A percentile compares a stretch with the other conserved stretches of the same genome.
Conservation (phyloP, 2,888 invertebrate species). For the Pandemis cinnamomeana region DNA sequence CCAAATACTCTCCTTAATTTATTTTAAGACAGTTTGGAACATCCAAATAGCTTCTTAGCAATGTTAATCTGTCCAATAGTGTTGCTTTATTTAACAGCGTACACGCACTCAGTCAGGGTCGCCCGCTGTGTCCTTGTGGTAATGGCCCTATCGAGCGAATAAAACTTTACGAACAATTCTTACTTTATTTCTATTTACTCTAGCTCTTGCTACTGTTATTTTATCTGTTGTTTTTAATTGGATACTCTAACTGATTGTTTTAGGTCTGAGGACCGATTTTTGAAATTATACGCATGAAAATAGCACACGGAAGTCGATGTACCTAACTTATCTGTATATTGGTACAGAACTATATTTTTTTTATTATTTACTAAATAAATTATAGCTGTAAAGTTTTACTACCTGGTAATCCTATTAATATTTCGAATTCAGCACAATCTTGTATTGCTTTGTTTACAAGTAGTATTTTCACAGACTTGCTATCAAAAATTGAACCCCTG, state of each 20-base stretch:
- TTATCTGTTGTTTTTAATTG: slow-evolving; percentile 6
- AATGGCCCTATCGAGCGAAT: slow-evolving; percentile 19
- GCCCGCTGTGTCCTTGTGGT: slow-evolving; percentile 11
- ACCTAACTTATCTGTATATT: no score
- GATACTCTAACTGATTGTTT: slow-evolving; percentile 1
- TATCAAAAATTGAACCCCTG: no score
- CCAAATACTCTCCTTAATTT: no score
- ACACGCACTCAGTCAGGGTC: background rate
- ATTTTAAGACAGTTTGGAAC: background rate
- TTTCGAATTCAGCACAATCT: no score
- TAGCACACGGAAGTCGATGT: no score
- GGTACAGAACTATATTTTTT: no score
- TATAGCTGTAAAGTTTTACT: no score
- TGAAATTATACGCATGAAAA: no score
- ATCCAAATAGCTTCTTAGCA: background rate
- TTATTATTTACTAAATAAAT: no score
- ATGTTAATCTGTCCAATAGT: slow-evolving; percentile 1
- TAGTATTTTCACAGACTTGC: no score
- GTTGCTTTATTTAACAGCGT: background rate
- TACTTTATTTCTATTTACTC: slow-evolving; percentile 28
- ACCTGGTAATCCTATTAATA: no score
- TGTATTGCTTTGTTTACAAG: no score
- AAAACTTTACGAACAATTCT: slow-evolving; percentile 11
- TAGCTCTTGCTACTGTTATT: background rate
- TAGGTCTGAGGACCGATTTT: background rate